phyloP scores from a whole-genome alignment of 2,797 vertebrate species.

The Esox masquinongy region DNA sequence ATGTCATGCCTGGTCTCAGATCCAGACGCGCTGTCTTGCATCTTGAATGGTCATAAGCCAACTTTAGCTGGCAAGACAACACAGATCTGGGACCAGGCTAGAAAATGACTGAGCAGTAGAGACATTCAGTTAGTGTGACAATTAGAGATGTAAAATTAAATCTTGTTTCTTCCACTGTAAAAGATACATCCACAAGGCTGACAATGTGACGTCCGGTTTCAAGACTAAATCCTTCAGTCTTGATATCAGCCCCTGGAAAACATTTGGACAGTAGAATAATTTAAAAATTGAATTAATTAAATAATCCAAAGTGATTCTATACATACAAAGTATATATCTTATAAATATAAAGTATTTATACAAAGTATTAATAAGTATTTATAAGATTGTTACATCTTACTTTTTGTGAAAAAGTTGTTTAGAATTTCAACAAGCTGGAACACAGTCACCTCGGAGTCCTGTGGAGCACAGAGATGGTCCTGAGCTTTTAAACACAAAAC shows the following conservation, averaged over 20 bases:
- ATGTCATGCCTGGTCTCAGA: background rate
- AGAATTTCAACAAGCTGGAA: constrained; percentile 83
- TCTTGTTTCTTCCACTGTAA: background rate
- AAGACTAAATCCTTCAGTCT: constrained; percentile 71
- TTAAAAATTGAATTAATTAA: background rate
- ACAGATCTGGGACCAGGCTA: background rate
- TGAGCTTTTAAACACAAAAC: background rate
- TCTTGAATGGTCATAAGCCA: background rate
- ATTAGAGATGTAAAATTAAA: background rate
- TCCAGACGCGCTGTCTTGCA: background rate
- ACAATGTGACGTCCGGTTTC: constrained; percentile 74
- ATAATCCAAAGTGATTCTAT: too few species aligned
- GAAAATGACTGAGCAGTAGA: background rate
- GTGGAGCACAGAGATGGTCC: background rate
- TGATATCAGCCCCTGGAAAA: constrained; percentile 69
- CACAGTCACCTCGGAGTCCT: constrained; percentile 87
- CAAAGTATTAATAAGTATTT: too few species aligned
- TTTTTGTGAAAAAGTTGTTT: constrained; percentile 81
- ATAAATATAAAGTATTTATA: too few species aligned
- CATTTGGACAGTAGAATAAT: background rate
- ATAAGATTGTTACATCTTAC: constrained; percentile 68
- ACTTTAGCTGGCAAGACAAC: background rate
- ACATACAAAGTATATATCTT: too few species aligned
- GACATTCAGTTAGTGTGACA: background rate
- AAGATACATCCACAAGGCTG: constrained; percentile 80